Base-by-base conservation (phyloP, 2,113 vertebrate species). In the Fulica atra region DNA sequence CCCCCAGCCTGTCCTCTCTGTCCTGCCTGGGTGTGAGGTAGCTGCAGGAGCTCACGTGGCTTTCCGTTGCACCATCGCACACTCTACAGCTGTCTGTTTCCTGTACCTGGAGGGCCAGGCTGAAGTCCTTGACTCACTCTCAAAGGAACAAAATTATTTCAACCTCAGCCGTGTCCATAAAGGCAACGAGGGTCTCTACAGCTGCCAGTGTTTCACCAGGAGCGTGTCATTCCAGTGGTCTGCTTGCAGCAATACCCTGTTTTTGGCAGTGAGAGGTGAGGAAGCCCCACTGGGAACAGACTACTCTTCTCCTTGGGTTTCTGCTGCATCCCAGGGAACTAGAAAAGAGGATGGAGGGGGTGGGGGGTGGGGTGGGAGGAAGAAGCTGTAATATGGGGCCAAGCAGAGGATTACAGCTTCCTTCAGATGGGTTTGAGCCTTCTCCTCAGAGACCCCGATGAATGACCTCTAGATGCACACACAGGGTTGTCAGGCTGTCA, bases 251-350 rank as follows among this genome's bases (percentile, higher is more conserved):
- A 15, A 70, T 11, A 13, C 13, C 33, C 50, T 92, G 89, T 71
- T 88, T 42, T 20, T 96, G 68, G 83, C 77, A 21, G 86, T 95
- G 83, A 93, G 59, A 92, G 93, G 95, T 96, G 54, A 96, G 91
- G 80, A 31, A 31, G 4, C 7, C 6, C 6, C 13, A 15, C 44
- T 10, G 24, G 69, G 13, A 70, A 40, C 76, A 40, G 33, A 44
- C 46, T 56, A 3, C 66, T 26, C 53, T 82, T 5, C 38, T 59
- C 24, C 28, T 51, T 15, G 44, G 48, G 24, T 29, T 38, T 15
- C 73, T 26, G 64, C 40, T 60, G 50, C 42, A 9, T 82, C 60
- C 48, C 31, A 19, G 36, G 44, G 60, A 84, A 36, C 31, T 54
- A 81, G 80, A 25, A 88, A 88, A 57, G 29, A 48, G 35, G 42